Percentiles rank a stretch among this genome's conserved stretches.
phyloP scores from a whole-genome alignment of 23 tunicate species.

The Trididemnum clinides region DNA sequence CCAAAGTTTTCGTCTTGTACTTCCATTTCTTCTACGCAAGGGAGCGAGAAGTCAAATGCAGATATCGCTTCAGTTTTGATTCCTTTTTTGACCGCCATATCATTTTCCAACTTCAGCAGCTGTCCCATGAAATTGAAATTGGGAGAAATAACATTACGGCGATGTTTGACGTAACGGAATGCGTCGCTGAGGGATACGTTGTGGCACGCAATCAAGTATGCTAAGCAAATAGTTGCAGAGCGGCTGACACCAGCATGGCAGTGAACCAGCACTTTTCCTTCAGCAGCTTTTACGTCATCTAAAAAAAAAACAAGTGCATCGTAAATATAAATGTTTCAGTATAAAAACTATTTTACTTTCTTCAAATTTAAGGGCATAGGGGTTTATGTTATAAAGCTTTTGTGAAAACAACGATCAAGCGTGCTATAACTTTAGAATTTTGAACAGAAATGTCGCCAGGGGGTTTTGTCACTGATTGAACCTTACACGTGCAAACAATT shows the following conservation, averaged over 20 bases:
- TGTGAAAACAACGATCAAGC: too few relatives aligned
- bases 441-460: too few relatives aligned
- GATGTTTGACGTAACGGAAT: constrained; percentile 69
- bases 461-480: too few relatives aligned
- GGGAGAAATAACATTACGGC: constrained; percentile 75
- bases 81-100: neutral
- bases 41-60: neutral
- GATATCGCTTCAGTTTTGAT: neutral
- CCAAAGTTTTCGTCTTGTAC: neutral
- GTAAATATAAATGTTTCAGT: too few relatives aligned
- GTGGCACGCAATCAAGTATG: constrained; percentile 57
- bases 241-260: constrained; percentile 80
- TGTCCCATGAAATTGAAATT: constrained; percentile 89
- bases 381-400: too few relatives aligned
- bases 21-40: constrained; percentile 11
- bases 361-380: too few relatives aligned
- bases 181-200: constrained; percentile 69
- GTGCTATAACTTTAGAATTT: too few relatives aligned
- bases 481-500: too few relatives aligned
- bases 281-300: constrained; percentile 47
- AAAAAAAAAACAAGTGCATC: neutral
- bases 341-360: too few relatives aligned
- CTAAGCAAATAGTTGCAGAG: constrained; percentile 72
- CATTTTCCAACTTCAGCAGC: constrained; percentile 40
- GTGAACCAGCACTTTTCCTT: constrained; percentile 77